A percentile compares a stretch with the other conserved stretches of the same genome.
These are phyloP conservation scores for Montipora cactus DNA, from an alignment of 64 coral and sea anemone genomes.

Conservation along the genomic window DNA sequence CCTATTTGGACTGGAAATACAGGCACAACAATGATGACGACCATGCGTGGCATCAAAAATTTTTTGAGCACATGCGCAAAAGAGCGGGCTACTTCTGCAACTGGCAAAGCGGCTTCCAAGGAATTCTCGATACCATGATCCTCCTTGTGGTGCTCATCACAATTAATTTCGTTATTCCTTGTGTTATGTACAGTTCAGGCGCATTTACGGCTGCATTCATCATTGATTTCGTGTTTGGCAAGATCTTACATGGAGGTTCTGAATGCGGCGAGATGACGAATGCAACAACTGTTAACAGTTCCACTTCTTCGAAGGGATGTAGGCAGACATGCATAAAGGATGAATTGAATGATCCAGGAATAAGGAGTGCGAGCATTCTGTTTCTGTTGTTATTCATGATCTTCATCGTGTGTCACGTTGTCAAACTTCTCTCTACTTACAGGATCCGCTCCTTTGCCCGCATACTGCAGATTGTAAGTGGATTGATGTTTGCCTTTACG, in stretches of 20 bases:
- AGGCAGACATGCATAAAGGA: neutral
- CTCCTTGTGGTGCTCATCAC: conserved; percentile 50
- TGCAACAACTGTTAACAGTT: neutral
- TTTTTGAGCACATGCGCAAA: conserved; percentile 82
- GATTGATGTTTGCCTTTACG: conserved; percentile 9
- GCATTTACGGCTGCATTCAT: conserved; percentile 72
- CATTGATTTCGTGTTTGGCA: conserved; percentile 80
- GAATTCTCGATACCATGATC: conserved; percentile 63
- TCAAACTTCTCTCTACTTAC: conserved; percentile 9
- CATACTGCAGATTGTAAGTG: conserved; percentile 28
- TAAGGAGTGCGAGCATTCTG: conserved; percentile 31
- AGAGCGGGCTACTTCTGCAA: conserved; percentile 79
- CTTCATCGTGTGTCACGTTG: conserved; percentile 10
- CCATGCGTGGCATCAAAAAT: conserved; percentile 76
- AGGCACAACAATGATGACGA: conserved; percentile 50
- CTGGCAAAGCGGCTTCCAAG: conserved; percentile 55
- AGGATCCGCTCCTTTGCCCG: neutral
- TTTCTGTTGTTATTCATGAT: conserved; percentile 42
- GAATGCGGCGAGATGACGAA: conserved; percentile 5
- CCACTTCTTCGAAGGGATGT: neutral
- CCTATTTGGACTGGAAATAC: conserved; percentile 88
- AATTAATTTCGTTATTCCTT: conserved; percentile 77
- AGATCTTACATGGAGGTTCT: conserved; percentile 68
- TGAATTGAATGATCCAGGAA: conserved; percentile 13
- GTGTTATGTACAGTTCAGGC: conserved; percentile 63